Conservation (phyloP, 1,140 invertebrate species). For the Lepidotrigona ventralis region DNA sequence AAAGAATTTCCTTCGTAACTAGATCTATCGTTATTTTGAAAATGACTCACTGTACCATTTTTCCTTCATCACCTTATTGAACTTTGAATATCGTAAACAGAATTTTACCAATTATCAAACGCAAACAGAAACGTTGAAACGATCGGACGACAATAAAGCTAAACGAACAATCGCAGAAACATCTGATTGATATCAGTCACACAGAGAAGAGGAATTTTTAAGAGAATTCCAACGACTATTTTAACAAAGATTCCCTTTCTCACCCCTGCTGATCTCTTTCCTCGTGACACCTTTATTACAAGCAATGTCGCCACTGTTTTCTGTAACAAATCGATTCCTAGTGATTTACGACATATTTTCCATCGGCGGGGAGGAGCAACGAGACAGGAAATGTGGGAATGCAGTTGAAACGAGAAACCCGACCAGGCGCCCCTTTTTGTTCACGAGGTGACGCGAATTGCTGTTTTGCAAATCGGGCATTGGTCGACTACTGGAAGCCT, state of each 20-base stretch:
- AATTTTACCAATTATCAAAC: neutral
- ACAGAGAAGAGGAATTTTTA: neutral
- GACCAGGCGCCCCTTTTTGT: constrained; percentile 40
- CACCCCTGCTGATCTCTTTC: neutral
- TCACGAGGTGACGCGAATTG: constrained; percentile 30
- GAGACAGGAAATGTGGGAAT: constrained; percentile 28
- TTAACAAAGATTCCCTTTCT: neutral
- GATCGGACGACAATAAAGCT: neutral
- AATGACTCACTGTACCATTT: too few relatives aligned
- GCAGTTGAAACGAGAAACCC: constrained; percentile 49
- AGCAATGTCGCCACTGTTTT: constrained; percentile 62
- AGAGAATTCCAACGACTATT: neutral
- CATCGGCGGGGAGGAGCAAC: constrained; percentile 3
- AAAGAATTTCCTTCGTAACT: too few relatives aligned
- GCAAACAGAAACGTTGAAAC: neutral
- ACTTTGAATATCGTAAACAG: too few relatives aligned
- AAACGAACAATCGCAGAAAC: neutral
- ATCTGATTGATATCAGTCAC: neutral
- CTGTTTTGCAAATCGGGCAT: constrained; percentile 38
- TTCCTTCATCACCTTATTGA: too few relatives aligned
- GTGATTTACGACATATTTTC: constrained; percentile 55
- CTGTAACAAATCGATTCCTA: constrained; percentile 62
- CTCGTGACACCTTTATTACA: constrained; percentile 10
- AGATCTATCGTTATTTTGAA: too few relatives aligned
- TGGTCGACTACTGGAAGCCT: constrained; percentile 34